Evolutionary conservation across 2,888 invertebrate genomes (phyloP), one percentile per base, ranked within the genome.

Genomic region (Azorinus chamasolen): DNA sequence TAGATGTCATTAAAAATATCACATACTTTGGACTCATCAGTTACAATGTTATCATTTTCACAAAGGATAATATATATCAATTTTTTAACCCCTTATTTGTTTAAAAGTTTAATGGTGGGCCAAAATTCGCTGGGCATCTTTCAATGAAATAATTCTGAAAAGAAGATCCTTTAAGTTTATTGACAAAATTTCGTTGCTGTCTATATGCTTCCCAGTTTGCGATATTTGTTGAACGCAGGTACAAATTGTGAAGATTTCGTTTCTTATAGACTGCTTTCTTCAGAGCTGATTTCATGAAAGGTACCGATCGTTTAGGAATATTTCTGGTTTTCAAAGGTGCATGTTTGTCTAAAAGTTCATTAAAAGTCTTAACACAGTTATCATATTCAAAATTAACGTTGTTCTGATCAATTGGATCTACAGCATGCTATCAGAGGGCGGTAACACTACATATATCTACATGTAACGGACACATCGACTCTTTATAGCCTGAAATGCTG

Each of bases 281-380:
- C 10, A 69, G 48, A 6, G 3, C 8, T n/a, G 39, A 14, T 14
- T 71, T 71, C 53, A 64, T 63, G 55, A 57, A 58, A 10, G 71
- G 53, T 14, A 37, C 55, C 10, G 55, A 39, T 20, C 39, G 5
- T 14, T 18, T 4, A 20, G 55, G 37, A 2, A 37, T 37, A 5
- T 51, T 45, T 41, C 53, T 72, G 1, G 39, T 55, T 59, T 71
- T 58, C 20, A 77, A 25, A 18, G 66, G 71, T 4, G 58, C 71
- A 71, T 72, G 66, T n/a, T 59, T 46, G 53, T 77, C 43, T 16
- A n/a, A n/a, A n/a, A n/a, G 59, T 25, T 62, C 27, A 6, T 32
- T 16, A n/a, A 74, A 43, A 3, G 16, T 55, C 16, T 45, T 10
- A 50, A 22, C 4, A 10, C 4, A 32, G 10, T 10, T 32, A 6